Base-by-base conservation (phyloP, 2,797 vertebrate genomes). In the Dryobates pubescens region DNA sequence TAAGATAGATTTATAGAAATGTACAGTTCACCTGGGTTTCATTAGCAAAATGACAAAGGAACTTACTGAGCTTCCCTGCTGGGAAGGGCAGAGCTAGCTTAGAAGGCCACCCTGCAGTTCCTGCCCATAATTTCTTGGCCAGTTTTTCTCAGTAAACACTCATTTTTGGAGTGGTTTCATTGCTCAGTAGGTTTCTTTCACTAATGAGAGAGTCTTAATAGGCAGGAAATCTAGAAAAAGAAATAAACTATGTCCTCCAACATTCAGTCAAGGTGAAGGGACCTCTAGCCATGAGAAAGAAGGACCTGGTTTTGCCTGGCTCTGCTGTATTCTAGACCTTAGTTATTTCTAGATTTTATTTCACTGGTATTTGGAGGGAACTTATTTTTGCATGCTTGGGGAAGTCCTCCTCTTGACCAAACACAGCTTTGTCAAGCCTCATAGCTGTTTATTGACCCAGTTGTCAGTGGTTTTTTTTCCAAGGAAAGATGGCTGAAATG, bases 161-260 rank as follows among this genome's bases (percentile, higher is more conserved):
- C 13, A 49, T 43, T 94, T 94, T 86, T 95, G 74, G 82, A 95
- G 82, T 68, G 15, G 41, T 95, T 96, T 96, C 82, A 64, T 86
- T 65, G 26, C 92, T 94, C 90, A 91, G 90, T 93, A 89, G 93
- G 89, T 64, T 92, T 90, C 77, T 86, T 11, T 49, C 69, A 17
- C 93, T 96, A 95, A 95, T 94, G 92, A 96, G 89, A 20, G 29
- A 47, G 49, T 20, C 73, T 83, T 88, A 93, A 75, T 19, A 82
- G 63, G 65, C 67, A 81, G 69, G 58, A 92, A 87, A 93, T 86
- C 76, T 73, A 90, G 82, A 93, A 93, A 92, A 84, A 82, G 26
- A 90, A 89, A 80, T 53, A 92, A 88, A n/a, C 22, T 6, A 8
- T 75, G 80, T 90, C 59, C 71, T 82, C n/a, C 59, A 93, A 34